These are phyloP conservation scores for Harpalus rufipes DNA, from an alignment of 2,888 invertebrate genomes.

Conservation along the genomic window DNA sequence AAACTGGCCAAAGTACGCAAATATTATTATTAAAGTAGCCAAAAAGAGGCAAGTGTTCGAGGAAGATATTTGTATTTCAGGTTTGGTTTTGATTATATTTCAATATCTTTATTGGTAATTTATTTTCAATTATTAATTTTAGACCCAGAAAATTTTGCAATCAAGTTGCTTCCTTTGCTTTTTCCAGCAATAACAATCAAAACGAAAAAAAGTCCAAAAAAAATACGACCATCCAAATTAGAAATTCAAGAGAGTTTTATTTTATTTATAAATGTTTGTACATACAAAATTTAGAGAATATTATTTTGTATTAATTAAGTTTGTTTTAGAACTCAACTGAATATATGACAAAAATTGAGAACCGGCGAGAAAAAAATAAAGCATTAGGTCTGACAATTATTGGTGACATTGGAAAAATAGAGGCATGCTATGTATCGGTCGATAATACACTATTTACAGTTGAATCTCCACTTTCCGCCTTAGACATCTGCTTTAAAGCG, in stretches of 20 bases:
- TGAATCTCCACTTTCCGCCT: slow-evolving; percentile 2
- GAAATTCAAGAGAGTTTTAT: slow-evolving; percentile 23
- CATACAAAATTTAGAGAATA: neutral
- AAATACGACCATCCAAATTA: neutral
- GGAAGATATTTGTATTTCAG: neutral
- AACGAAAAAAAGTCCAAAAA: neutral
- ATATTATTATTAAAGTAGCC: neutral
- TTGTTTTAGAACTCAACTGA: neutral
- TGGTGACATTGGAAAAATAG: neutral
- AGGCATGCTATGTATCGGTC: slow-evolving; percentile 24
- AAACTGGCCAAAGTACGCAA: neutral
- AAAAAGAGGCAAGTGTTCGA: neutral
- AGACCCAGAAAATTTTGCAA: neutral
- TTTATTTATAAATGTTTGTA: slow-evolving; percentile 27
- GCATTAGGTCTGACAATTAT: neutral
- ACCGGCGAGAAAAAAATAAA: neutral
- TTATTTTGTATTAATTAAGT: neutral
- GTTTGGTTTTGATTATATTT: neutral
- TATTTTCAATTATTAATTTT: neutral
- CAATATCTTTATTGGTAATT: neutral
- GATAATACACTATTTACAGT: neutral
- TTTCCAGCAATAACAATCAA: neutral
- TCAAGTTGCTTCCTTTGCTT: neutral
- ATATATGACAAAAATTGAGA: neutral
- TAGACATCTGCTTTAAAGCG: slow-evolving; percentile 21